Evolutionary conservation across 2,797 vertebrate species (phyloP), one percentile per base, ranked within the genome.

Genomic region (Bufotes viridis): DNA sequence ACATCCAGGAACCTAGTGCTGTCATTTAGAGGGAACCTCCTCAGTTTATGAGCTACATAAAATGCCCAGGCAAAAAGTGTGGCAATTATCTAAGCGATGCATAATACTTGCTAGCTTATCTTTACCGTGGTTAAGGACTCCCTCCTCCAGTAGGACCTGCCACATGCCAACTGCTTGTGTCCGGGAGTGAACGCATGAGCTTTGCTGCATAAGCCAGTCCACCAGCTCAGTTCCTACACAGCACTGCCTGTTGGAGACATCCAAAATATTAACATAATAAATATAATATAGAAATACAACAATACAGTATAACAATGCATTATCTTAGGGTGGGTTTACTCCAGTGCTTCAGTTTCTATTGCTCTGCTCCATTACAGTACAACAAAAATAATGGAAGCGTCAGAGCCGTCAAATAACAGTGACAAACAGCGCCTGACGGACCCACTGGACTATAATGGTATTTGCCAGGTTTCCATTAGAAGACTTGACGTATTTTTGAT

Each of bases 131-230:
- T 98, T 98, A 86, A 99, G 97, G 89, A 99, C 97, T 1, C 97
- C 96, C 75, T 99, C 98, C 91, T 99, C 98, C 90, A 99, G 93
- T 91, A 99, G 93, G 87, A 97, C 98, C 91, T 99, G 98, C 98
- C 98, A 99, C 98, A 99, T 99, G 91, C 98, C 98, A 82, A 99
- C 97, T 51, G 98, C 98, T 90, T 99, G 98, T 18, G 93, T 92
- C 22, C 98, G 96, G 84, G 97, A 97, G 94, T 98, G 97, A 90
- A 98, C 95, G 78, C 96, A 98, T 1, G 97, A 95, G 90, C 96
- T 97, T 93, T 98, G 97, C 92, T 99, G 98, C 93, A 97, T 96
- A 92, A 98, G 97, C 98, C 98, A 99, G 92, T 99, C 98, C 17
- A 99, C 98, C 90, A 99, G 91, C 90, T 99, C 98, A 1, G 97